Conservation (phyloP, 2,113 vertebrate genomes). For the Empidonax traillii region DNA sequence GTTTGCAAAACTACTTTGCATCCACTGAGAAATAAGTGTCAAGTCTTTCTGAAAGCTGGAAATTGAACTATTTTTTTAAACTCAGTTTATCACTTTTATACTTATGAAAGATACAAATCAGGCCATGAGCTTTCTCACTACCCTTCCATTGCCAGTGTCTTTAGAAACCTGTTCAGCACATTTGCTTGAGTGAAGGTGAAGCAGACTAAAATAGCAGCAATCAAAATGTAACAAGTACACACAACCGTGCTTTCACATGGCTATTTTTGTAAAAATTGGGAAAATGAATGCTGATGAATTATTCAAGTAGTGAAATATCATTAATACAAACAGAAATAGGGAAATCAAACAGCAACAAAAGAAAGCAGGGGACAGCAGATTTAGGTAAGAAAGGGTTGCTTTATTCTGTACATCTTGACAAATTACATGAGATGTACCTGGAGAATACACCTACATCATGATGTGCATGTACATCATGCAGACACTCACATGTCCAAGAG, state of each 20-base stretch:
- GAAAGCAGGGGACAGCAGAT: neutral
- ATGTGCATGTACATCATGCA: neutral
- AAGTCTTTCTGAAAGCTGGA: neutral
- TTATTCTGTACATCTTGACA: neutral
- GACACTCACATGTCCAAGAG: neutral
- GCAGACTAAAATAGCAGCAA: neutral
- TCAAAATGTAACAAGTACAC: neutral
- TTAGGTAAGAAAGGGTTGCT: neutral
- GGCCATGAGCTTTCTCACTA: neutral
- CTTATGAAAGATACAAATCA: neutral
- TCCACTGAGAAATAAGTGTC: neutral
- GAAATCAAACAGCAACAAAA: neutral
- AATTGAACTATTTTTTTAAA: neutral
- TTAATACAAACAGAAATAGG: neutral
- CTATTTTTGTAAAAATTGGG: neutral
- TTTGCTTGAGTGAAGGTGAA: neutral
- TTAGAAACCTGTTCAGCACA: neutral
- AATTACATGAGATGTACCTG: neutral
- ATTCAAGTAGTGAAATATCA: neutral
- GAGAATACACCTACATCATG: neutral
- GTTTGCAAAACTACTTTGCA: neutral
- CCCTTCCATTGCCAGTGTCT: neutral
- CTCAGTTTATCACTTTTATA: neutral
- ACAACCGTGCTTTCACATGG: neutral
- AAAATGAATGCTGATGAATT: neutral